Base-by-base conservation (phyloP, 53 echinoderm and acorn worm genomes). In the Henricia sp. region DNA sequence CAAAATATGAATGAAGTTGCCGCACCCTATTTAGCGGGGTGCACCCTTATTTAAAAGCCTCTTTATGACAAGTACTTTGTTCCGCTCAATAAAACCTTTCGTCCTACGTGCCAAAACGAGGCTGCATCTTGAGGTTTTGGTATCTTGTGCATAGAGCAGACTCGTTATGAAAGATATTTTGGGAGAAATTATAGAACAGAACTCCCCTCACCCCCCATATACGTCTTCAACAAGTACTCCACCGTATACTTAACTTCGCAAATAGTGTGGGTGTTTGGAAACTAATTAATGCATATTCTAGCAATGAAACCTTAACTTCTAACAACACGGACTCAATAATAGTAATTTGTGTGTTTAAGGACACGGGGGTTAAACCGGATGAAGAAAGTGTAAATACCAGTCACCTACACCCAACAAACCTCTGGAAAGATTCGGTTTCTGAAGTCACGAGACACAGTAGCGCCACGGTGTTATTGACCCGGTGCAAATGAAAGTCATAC, bases 391-490 rank as follows among this genome's bases (percentile, higher is more conserved):
- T 23, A 57, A 28, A 58, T 36, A 72, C 5, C 26, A 41, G 21
- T 39, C 25, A 76, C 30, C 10, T 24, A 29, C 12, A 56, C 26
- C 26, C 11, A 8, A 56, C 8, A 26, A 11, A 9, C 13, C 12
- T 51, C 40, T 24, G 76, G n/a, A n/a, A n/a, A n/a, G n/a, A 5
- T 58, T 38, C 25, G 17, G 27, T 76, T 59, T 76, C 76, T 38
- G 25, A 14, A 11, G 28, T 43, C 19, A 37, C 34, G 9, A 58
- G 57, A 57, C 39, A 16, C 55, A 58, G 75, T 75, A 39, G 55
- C 76, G 51, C 67, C 50, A 82, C 28, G 67, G 82, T 66, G 65
- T 65, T 67, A 66, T 51, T 67, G 52, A 67, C 66, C 36, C 52
- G 66, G 39, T 36, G 6, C 20, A 28, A 66, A 66, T 66, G 51